A percentile compares a stretch with the other conserved stretches of the same genome.
Evolutionary conservation across 2,113 vertebrate genomes (phyloP).

Genomic region (Benitochromis conjunctus): DNA sequence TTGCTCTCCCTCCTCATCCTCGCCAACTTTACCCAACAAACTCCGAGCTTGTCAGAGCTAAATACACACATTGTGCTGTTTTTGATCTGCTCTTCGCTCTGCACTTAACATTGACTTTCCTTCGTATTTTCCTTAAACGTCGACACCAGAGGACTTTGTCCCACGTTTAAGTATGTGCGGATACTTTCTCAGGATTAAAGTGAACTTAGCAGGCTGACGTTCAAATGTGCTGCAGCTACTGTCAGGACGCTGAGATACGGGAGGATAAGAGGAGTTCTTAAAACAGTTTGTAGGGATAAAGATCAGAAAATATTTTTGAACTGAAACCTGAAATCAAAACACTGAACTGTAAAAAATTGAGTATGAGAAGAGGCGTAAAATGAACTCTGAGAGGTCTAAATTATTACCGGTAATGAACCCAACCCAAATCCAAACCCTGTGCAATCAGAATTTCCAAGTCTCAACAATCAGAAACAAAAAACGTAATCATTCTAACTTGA

Average conservation of each 20-base stretch:
- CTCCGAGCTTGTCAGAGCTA: slow-evolving; percentile 31
- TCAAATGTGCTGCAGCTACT: slow-evolving; percentile 20
- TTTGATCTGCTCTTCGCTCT: slow-evolving; percentile 52
- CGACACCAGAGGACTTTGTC: slow-evolving; percentile 33
- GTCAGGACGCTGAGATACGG: slow-evolving; percentile 13
- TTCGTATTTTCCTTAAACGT: slow-evolving; percentile 24
- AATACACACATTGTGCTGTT: slow-evolving; percentile 29
- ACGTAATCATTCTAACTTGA: background rate
- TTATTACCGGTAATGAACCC: background rate
- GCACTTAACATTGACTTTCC: slow-evolving; percentile 58
- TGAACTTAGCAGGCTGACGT: slow-evolving; percentile 26
- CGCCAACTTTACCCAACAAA: slow-evolving; percentile 23
- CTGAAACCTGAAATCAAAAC: background rate
- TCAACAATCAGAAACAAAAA: background rate
- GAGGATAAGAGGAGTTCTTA: slow-evolving; percentile 26
- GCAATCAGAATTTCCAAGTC: background rate
- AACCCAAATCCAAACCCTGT: background rate
- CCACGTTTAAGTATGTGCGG: slow-evolving; percentile 43
- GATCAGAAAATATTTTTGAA: background rate
- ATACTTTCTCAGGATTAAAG: slow-evolving; percentile 52
- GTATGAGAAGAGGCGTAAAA: background rate
- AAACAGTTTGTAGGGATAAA: slow-evolving; percentile 42
- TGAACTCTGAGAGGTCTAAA: background rate
- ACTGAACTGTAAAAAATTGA: background rate
- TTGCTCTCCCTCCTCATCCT: background rate